Evolutionary conservation across 2,113 vertebrate genomes (phyloP), one percentile per base, ranked within the genome.

Genomic region (Strix aluco): DNA sequence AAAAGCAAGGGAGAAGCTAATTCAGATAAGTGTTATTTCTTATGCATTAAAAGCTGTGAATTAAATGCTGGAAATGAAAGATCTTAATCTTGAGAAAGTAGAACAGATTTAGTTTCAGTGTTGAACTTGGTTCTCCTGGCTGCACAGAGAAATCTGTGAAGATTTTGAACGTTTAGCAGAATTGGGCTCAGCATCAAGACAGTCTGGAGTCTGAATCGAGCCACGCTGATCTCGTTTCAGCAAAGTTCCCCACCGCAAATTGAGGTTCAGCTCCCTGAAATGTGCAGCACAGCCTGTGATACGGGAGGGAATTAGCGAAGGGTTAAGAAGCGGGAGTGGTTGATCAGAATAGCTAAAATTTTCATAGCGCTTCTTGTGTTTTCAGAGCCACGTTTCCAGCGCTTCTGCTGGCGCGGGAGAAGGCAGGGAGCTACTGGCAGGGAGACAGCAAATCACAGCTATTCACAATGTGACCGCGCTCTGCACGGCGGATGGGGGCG

Each of bases 211-310:
- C 12, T 32, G 70, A 65, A 13, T 77, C 0, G 4, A 93, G 86
- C 16, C 26, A 11, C 1, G 7, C 62, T 17, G 34, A 14, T 54
- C 42, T 46, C 61, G 44, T 82, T 90, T 82, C 65, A 20, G 83
- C 6, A 1, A 15, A 59, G 44, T 15, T 94, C 55, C 75, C n/a
- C 1, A 1, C n/a, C 0, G 0, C 52, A 46, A 21, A 61, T 0
- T 6, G 58, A 62, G 66, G 30, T 58, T 73, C 21, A 5, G 4
- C 69, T 81, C 72, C 52, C 69, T 34, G n/a, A 32, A 36, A 44
- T 1, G 49, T n/a, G 61, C 36, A 25, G 71, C 46, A 5, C 66
- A 36, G 25, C 34, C 46, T 51, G 40, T 5, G 74, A 7, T 9
- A 11, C 1, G 0, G 42, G n/a, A 51, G 36, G 30, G 70, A 34